Conservation (phyloP, 2,113 vertebrate species). For the Phocoena phocoena region DNA sequence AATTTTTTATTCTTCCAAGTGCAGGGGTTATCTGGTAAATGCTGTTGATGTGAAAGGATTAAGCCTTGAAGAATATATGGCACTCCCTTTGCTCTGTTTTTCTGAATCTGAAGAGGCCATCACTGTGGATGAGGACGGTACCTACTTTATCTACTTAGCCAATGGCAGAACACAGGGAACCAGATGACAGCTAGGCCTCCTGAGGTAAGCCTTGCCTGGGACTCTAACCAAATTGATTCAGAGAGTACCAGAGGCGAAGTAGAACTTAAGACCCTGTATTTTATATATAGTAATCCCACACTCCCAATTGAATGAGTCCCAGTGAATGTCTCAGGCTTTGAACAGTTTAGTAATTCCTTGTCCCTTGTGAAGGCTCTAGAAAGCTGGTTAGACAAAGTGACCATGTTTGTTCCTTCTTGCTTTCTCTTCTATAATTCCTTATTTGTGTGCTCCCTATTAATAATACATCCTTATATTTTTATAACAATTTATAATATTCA, state of each 20-base stretch:
- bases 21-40: not conserved
- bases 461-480: not conserved
- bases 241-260: not conserved
- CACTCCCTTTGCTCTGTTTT: not conserved
- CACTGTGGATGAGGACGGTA: not conserved
- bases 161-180: not conserved
- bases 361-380: not conserved
- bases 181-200: not conserved
- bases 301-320: not conserved
- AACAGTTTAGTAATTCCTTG: not conserved
- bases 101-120: not conserved
- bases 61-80: not conserved
- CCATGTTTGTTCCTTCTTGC: not conserved
- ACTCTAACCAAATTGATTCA: not conserved
- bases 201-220: not conserved
- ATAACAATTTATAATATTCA: not conserved
- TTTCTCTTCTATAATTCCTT: not conserved
- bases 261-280: not conserved
- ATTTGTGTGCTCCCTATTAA: not conserved
- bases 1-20: slow-evolving; percentile 2
- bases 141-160: not conserved
- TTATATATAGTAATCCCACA: not conserved
- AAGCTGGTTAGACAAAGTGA: not conserved
- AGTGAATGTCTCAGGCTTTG: not conserved
- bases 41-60: not conserved